Percentiles rank a stretch among this genome's conserved stretches.
These are phyloP conservation scores for Barbus barbus DNA, from an alignment of 2,113 vertebrate genomes.

Conservation along the genomic window DNA sequence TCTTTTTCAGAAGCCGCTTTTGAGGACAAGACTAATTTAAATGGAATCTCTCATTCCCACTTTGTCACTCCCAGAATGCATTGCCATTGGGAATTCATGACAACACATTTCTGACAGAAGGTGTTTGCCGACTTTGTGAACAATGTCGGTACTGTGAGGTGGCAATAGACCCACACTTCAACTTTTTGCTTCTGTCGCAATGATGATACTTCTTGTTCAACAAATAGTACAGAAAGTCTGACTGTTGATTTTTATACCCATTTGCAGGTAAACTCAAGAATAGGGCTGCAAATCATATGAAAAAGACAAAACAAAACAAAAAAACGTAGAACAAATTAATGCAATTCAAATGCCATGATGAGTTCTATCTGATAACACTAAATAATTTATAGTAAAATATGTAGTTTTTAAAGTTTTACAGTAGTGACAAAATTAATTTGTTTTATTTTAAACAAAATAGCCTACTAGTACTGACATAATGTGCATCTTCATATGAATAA, in stretches of 20 bases:
- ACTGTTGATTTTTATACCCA: not conserved
- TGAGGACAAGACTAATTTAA: not conserved
- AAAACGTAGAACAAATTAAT: not conserved
- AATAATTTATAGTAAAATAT: not conserved
- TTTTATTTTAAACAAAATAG: no score
- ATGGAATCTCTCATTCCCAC: slow-evolving; percentile 9
- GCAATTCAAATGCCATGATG: not conserved
- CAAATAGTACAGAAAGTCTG: not conserved
- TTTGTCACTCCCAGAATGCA: slow-evolving; percentile 14
- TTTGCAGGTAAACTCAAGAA: not conserved
- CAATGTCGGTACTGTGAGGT: not conserved
- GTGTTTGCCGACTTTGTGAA: slow-evolving; percentile 1
- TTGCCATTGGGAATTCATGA: not conserved
- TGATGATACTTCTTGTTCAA: not conserved
- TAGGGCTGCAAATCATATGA: not conserved
- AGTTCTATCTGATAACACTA: not conserved
- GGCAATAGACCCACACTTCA: not conserved
- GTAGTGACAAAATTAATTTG: not conserved
- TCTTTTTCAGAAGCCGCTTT: not conserved
- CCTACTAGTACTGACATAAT: no score
- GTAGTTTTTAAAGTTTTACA: not conserved
- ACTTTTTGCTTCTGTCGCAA: not conserved
- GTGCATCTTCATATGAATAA: no score
- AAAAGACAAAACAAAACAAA: not conserved
- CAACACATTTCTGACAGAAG: not conserved